These are phyloP conservation scores for Scaptomyza parva DNA, from an alignment of 2,888 invertebrate species.

Conservation along the genomic window DNA sequence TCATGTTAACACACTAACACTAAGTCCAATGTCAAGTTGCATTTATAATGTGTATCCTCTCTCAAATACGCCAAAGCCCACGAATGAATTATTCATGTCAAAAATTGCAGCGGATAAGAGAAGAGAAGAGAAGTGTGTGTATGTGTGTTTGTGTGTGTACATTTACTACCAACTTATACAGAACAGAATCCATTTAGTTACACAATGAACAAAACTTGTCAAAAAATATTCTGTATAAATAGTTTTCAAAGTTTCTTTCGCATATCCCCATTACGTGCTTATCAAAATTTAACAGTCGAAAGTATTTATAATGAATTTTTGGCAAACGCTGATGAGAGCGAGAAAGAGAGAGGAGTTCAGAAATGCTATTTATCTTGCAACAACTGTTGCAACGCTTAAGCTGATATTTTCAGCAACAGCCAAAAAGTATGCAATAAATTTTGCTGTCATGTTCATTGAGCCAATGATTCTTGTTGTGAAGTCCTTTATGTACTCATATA, in stretches of 20 bases:
- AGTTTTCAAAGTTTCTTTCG: background rate
- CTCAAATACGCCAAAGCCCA: conserved; percentile 53
- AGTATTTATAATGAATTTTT: background rate
- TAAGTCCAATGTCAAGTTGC: conserved; percentile 72
- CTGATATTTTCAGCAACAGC: conserved; percentile 28
- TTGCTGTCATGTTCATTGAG: conserved; percentile 6
- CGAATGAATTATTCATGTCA: conserved; percentile 69
- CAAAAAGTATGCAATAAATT: conserved; percentile 54
- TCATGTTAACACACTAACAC: too few relatives aligned
- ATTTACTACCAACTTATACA: background rate
- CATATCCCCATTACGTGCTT: conserved; percentile 4
- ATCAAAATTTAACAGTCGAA: background rate
- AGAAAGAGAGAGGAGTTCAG: too few relatives aligned
- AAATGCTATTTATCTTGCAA: background rate
- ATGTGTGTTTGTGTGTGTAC: background rate
- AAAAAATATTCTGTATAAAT: conserved; percentile 3
- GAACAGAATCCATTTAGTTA: conserved; percentile 6
- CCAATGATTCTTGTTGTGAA: background rate
- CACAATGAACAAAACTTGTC: conserved; percentile 4
- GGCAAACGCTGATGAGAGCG: background rate
- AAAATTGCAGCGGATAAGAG: conserved; percentile 24
- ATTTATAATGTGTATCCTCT: conserved; percentile 48
- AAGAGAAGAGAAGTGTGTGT: conserved; percentile 2
- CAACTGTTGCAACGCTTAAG: background rate
- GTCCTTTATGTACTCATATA: background rate